These are phyloP conservation scores for Onthophagus sagittarius DNA, from an alignment of 2,888 invertebrate species.

Conservation along the genomic window DNA sequence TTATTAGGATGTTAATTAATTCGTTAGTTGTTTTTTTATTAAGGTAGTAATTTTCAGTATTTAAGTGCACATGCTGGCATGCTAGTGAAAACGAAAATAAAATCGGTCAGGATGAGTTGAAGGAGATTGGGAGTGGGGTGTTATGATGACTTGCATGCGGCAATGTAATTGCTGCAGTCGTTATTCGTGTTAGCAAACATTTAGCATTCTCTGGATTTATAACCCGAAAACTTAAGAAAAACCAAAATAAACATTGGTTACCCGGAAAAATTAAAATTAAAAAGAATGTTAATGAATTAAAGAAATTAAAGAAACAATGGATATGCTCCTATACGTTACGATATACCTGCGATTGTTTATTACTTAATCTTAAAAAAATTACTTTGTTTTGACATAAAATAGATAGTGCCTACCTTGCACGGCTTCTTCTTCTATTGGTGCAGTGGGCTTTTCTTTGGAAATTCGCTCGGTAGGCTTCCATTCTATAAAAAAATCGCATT, in stretches of 20 bases:
- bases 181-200: constrained; percentile 37
- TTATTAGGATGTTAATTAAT: background rate
- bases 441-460: constrained; percentile 31
- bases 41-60: constrained; percentile 8
- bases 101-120: background rate
- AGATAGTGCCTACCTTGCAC: constrained; percentile 42
- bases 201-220: constrained; percentile 46
- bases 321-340: constrained; percentile 35
- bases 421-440: constrained; percentile 33
- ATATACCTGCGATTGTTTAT: constrained; percentile 14
- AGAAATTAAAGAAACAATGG: constrained; percentile 32
- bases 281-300: constrained; percentile 19
- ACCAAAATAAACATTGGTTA: constrained; percentile 21
- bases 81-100: constrained; percentile 13
- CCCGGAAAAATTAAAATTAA: constrained; percentile 26
- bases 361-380: background rate
- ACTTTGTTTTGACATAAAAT: background rate
- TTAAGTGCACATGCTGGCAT: constrained; percentile 19
- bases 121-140: background rate
- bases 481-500: constrained; percentile 37
- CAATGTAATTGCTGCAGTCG: background rate
- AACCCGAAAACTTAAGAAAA: constrained; percentile 31
- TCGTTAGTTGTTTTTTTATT: background rate
- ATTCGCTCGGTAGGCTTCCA: constrained; percentile 43
- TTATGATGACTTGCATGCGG: background rate